These are phyloP conservation scores for Sarcophaga bullata DNA, from an alignment of 1,140 invertebrate genomes.

Conservation along the genomic window DNA sequence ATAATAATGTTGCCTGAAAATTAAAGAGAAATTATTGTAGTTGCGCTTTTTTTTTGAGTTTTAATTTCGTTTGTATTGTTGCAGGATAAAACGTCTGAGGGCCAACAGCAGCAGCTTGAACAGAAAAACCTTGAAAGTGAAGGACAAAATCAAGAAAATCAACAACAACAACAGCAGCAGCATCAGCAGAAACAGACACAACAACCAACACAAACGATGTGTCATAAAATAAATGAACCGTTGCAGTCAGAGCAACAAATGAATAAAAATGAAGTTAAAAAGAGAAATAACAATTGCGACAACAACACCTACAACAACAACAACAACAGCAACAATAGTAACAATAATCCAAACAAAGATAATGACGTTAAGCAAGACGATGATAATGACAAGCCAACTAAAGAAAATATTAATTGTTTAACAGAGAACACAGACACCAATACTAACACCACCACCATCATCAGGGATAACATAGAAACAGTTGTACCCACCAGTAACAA, in stretches of 20 bases:
- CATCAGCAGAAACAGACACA: slow-evolving; percentile 5
- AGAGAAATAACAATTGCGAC: slow-evolving; percentile 29
- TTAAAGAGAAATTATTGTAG: not conserved
- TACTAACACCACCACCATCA: slow-evolving; percentile 15
- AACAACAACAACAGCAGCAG: slow-evolving; percentile 9
- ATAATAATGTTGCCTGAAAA: not conserved
- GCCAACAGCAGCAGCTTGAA: not conserved
- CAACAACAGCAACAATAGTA: too few relatives aligned
- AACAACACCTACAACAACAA: slow-evolving; percentile 30
- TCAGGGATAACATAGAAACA: slow-evolving; percentile 4
- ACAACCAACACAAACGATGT: not conserved
- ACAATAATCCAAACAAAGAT: too few relatives aligned
- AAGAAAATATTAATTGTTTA: not conserved
- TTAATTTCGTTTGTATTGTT: not conserved
- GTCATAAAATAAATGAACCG: slow-evolving; percentile 12
- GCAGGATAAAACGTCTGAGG: not conserved
- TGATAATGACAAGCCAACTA: not conserved
- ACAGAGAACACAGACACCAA: not conserved
- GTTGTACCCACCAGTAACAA: slow-evolving; percentile 1
- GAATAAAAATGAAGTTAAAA: slow-evolving; percentile 17
- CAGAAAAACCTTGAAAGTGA: slow-evolving; percentile 26
- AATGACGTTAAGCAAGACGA: not conserved
- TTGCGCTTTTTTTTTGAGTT: not conserved
- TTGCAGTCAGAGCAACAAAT: slow-evolving; percentile 27
- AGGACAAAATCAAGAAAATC: slow-evolving; percentile 26